These are phyloP conservation scores for Drosophila kikkawai DNA, from an alignment of 1,140 invertebrate genomes.

Conservation along the genomic window DNA sequence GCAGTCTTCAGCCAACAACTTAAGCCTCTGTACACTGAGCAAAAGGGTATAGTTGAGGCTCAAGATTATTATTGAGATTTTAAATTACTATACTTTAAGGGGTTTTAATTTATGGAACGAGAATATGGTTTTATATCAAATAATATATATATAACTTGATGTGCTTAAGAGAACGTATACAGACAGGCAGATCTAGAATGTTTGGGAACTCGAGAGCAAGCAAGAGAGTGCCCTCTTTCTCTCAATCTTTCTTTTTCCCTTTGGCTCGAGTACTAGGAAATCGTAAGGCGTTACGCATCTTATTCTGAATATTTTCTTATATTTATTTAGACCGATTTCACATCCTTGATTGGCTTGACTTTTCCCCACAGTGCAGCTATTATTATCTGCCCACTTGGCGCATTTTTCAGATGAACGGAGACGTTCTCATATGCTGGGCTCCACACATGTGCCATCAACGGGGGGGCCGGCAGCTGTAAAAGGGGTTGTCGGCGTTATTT, in stretches of 20 bases:
- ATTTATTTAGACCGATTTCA: no score
- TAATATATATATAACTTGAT: no score
- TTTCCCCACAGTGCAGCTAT: neutral
- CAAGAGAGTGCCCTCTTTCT: no score
- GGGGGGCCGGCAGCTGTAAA: neutral
- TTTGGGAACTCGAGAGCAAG: no score
- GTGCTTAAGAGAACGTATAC: no score
- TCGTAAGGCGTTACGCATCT: no score
- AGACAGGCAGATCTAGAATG: no score
- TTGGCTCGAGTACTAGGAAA: no score
- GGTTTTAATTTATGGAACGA: neutral
- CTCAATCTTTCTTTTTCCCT: no score
- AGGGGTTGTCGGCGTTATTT: neutral
- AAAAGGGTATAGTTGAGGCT: neutral
- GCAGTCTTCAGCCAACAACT: neutral
- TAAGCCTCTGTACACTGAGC: neutral
- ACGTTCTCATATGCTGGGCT: neutral
- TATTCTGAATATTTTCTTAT: no score
- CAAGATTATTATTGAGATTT: neutral
- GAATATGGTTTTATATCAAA: no score
- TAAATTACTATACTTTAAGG: neutral
- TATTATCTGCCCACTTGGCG: slow-evolving; percentile 22
- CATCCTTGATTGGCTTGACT: neutral
- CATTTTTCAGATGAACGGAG: slow-evolving; percentile 18
- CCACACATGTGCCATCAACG: neutral